Evolutionary conservation across 1,140 invertebrate species (phyloP), one percentile per base, ranked within the genome.

Genomic region (Bombus confusus): DNA sequence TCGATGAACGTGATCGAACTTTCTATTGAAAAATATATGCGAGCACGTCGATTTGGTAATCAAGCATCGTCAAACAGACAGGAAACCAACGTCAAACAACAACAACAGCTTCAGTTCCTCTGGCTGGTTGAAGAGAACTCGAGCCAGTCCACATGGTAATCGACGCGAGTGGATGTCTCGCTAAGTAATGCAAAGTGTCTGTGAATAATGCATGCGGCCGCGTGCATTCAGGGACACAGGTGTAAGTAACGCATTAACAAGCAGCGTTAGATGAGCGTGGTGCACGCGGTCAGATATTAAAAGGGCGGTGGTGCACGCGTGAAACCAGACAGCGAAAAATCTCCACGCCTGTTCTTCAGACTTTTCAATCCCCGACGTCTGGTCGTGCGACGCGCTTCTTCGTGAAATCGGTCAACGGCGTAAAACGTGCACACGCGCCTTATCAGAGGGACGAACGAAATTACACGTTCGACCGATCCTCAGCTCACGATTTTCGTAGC

Each of bases 151-250:
- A 78, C 75, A 66, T 41, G 75, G 68, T 85, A 80, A 80, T 85
- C 76, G 76, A 69, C 43, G 52, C 69, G 31, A 79, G 68, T 80
- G 77, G 52, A 73, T 72, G 83, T 71, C 37, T 52, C 77, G 34
- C 59, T 73, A 85, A 80, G 77, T 85, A 71, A 85, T 85, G 83
- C 69, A 85, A 85, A 85, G 83, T 85, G 69, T 80, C 43, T 31
- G 68, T 80, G 83, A 85, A 85, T 85, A 85, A 85, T 84, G 74
- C 83, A 84, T 84, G 74, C 31, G 47, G 37, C 22, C 31, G 25
- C 25, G 73, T 25, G 81, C 43, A 68, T 75, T 83, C 75, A 80
- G 66, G 52, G 52, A 72, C 74, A 72, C 68, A 52, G 81, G 62
- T 57, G 66, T 52, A 79, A 84, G 76, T 72, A 84, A 80, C 76